phyloP scores from a whole-genome alignment of 2,797 vertebrate genomes.

The Sebastes miniatus region DNA sequence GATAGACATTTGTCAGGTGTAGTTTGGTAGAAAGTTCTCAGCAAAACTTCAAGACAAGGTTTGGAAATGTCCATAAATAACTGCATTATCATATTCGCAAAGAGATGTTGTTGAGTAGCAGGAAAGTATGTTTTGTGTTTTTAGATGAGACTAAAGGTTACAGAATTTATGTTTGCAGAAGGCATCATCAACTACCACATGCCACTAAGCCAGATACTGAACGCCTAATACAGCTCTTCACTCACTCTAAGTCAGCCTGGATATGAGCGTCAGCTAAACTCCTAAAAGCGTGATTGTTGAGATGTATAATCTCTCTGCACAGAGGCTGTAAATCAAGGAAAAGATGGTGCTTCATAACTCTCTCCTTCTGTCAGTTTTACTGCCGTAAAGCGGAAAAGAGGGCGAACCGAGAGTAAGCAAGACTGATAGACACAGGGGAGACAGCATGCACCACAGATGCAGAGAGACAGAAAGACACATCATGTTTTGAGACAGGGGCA shows the following conservation, averaged over 20 bases:
- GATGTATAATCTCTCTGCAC: constrained; percentile 14
- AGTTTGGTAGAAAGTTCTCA: not conserved
- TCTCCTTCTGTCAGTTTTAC: constrained; percentile 40
- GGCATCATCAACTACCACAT: not conserved
- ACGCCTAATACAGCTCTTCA: not conserved
- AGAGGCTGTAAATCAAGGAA: constrained; percentile 26
- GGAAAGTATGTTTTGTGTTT: not conserved
- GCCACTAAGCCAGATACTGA: not conserved
- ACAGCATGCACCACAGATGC: constrained; percentile 13
- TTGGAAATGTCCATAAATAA: not conserved
- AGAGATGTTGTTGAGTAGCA: not conserved
- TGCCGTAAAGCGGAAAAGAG: constrained; percentile 26
- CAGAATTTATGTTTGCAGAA: not conserved
- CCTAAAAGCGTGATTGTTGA: constrained; percentile 11
- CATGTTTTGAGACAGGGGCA: constrained; percentile 6
- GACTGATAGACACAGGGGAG: constrained; percentile 30
- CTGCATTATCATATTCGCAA: not conserved
- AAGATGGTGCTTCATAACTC: constrained; percentile 30
- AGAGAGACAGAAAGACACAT: constrained; percentile 25
- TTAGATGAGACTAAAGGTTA: not conserved
- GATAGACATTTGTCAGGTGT: not conserved
- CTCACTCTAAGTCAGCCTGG: not conserved
- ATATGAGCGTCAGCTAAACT: constrained; percentile 19
- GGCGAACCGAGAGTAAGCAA: constrained; percentile 27
- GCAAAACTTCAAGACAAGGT: not conserved